These are phyloP conservation scores for Amphipoea lucens DNA, from an alignment of 2,888 invertebrate species.

Conservation along the genomic window DNA sequence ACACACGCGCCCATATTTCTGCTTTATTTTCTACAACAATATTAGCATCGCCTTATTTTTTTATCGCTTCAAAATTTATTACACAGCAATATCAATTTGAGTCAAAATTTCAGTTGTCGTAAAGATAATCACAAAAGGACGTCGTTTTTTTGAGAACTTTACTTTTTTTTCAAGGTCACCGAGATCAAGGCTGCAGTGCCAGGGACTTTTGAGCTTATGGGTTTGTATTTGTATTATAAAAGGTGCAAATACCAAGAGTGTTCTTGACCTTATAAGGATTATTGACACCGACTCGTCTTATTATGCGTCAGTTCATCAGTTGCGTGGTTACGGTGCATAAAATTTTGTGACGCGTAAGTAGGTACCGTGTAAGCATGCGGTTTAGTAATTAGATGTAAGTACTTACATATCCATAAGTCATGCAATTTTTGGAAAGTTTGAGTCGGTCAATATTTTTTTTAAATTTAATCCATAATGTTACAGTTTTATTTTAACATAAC, in stretches of 20 bases:
- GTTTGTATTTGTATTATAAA: slow-evolving; percentile 33
- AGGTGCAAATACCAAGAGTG: slow-evolving; percentile 39
- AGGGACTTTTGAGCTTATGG: slow-evolving; percentile 20
- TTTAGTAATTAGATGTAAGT: background rate
- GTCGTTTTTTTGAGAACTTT: slow-evolving; percentile 42
- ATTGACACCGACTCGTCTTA: slow-evolving; percentile 29
- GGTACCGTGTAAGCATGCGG: background rate
- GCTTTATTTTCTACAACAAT: slow-evolving; percentile 24
- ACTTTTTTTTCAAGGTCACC: slow-evolving; percentile 48
- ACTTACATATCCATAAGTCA: background rate
- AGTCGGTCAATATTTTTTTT: too few relatives aligned
- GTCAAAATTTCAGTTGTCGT: slow-evolving; percentile 45
- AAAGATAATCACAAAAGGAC: slow-evolving; percentile 58
- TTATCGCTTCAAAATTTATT: slow-evolving; percentile 50
- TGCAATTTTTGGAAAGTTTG: background rate
- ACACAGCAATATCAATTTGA: slow-evolving; percentile 32
- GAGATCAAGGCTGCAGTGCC: slow-evolving; percentile 43
- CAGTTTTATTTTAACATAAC: too few relatives aligned
- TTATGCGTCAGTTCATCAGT: slow-evolving; percentile 10
- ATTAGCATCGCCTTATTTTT: slow-evolving; percentile 19
- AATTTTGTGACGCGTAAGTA: background rate
- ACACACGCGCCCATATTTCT: background rate
- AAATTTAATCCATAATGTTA: too few relatives aligned
- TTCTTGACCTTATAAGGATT: slow-evolving; percentile 54
- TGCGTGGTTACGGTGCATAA: slow-evolving; percentile 8